Percentiles rank a stretch among this genome's conserved stretches.
Evolutionary conservation across 2,113 vertebrate genomes (phyloP).

Genomic region (Nothoprocta pentlandii): DNA sequence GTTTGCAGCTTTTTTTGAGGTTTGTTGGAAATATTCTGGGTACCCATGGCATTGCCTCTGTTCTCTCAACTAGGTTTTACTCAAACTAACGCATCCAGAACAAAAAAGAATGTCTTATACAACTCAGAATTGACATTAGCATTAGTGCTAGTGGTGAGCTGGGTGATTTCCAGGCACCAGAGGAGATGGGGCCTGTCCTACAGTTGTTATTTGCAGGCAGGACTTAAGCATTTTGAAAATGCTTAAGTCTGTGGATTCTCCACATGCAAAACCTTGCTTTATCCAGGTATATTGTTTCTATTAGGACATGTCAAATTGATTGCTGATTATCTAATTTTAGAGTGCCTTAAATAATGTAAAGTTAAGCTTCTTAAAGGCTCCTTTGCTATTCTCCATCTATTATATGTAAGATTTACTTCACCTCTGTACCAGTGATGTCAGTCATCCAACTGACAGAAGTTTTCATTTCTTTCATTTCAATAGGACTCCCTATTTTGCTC

Average conservation of each 20-base stretch:
- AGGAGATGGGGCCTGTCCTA: not conserved
- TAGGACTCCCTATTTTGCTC: not conserved
- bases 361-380: too few species aligned
- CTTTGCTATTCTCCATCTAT: not conserved
- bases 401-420: not conserved
- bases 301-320: not conserved
- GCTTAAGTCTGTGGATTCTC: not conserved
- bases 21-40: not conserved
- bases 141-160: not conserved
- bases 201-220: not conserved
- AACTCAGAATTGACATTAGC: not conserved
- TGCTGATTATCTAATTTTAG: not conserved
- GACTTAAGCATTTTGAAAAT: not conserved
- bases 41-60: not conserved
- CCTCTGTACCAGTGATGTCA: not conserved
- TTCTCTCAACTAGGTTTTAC: not conserved
- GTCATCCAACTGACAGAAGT: not conserved
- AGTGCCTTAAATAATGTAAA: not conserved
- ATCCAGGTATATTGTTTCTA: not conserved
- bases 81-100: not conserved
- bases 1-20: not conserved
- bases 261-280: not conserved
- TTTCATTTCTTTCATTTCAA: not conserved
- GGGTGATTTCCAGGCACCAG: not conserved
- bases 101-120: not conserved